Conservation (phyloP, 2,888 invertebrate genomes). For the Cryptus viduatorius region DNA sequence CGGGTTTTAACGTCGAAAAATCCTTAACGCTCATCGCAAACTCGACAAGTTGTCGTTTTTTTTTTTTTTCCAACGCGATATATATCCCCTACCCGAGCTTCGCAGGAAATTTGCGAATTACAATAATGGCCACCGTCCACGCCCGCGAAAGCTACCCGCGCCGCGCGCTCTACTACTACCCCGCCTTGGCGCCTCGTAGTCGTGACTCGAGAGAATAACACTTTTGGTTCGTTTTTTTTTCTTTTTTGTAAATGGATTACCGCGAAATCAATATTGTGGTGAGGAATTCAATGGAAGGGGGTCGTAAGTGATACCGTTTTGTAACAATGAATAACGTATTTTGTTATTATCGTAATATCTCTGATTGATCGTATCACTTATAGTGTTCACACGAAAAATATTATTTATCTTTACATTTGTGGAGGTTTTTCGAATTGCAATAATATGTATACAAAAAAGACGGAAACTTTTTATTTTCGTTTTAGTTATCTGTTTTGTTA, state of each 20-base stretch:
- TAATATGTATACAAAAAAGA: too few relatives aligned
- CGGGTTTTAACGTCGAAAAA: conserved; percentile 70
- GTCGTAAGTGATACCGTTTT: neutral
- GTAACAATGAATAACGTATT: neutral
- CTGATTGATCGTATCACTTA: neutral
- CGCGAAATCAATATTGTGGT: conserved; percentile 41
- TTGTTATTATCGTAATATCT: neutral
- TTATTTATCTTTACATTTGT: too few relatives aligned
- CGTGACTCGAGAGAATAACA: conserved; percentile 16
- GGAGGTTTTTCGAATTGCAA: too few relatives aligned
- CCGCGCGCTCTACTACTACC: conserved; percentile 72
- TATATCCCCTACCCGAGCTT: conserved; percentile 65
- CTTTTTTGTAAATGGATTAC: conserved; percentile 5
- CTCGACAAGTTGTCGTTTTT: conserved; percentile 23
- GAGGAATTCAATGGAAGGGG: neutral
- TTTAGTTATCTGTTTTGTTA: too few relatives aligned
- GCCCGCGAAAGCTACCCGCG: conserved; percentile 63
- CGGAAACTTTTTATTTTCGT: too few relatives aligned
- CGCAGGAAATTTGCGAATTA: conserved; percentile 81
- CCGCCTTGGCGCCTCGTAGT: conserved; percentile 73
- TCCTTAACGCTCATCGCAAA: conserved; percentile 58
- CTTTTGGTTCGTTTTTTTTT: conserved; percentile 25
- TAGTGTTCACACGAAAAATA: neutral
- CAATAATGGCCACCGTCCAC: conserved; percentile 78
- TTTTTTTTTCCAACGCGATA: conserved; percentile 55